Evolutionary conservation across 2,888 invertebrate genomes (phyloP), one percentile per base, ranked within the genome.

Genomic region (Heliconius aoede): DNA sequence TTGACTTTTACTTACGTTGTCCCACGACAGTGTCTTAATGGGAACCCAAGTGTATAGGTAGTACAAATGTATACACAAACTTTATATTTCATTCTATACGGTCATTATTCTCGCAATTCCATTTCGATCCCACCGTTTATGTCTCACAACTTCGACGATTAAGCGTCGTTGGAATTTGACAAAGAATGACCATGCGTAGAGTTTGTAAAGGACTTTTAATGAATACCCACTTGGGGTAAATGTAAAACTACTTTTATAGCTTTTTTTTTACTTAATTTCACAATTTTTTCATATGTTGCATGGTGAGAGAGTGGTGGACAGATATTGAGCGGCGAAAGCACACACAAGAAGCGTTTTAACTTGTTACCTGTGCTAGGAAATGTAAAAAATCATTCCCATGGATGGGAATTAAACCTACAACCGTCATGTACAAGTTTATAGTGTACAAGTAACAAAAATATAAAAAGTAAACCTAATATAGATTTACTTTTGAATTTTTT

Each of bases 101-200:
- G 24, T 60, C 15, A 26, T 26, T 69, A 69, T 30, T 71, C 67
- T 67, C 69, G 72, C 72, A 73, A 73, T 76, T 78, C 60, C 64
- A 55, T 28, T 69, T 36, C 71, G 74, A 68, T 51, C 55, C 55
- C 28, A 72, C 73, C 72, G 74, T 72, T 78, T 74, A 76, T 69
- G 62, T 67, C 69, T 62, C 84, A 77, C 83, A 85, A 84, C 84
- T 84, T 83, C 82, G 83, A 85, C 85, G 86, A 86, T 87, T 87
- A 86, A 83, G 82, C 83, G 69, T 77, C 80, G 80, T 86, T 86
- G 85, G 86, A 86, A 87, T 88, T 87, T 86, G 88, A 88, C 85
- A 85, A 84, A 84, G 85, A 85, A 83, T 86, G 86, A 86, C 77
- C 68, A 76, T 76, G 82, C 82, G 81, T 84, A 36, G 21, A 78